A percentile compares a stretch with the other conserved stretches of the same genome.
These are phyloP conservation scores for Poeciliopsis occidentalis DNA, from an alignment of 2,113 vertebrate genomes.

Conservation along the genomic window DNA sequence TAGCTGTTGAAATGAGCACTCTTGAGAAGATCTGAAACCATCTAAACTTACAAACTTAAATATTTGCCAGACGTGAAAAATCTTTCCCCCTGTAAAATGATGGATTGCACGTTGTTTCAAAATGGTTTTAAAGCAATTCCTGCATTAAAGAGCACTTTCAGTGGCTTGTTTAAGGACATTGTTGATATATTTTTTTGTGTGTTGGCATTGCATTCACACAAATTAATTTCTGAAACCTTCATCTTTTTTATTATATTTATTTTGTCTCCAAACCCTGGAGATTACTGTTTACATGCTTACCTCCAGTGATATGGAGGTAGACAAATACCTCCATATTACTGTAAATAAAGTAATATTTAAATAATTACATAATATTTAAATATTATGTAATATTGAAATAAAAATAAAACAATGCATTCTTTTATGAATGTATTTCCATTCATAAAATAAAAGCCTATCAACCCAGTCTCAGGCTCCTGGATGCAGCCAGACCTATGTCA, in stretches of 20 bases:
- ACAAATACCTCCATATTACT: too few relatives aligned
- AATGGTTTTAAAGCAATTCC: background rate
- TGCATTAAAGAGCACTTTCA: background rate
- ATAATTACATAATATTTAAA: too few relatives aligned
- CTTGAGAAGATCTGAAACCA: background rate
- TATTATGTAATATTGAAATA: too few relatives aligned
- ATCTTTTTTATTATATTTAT: background rate
- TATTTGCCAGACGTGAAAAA: background rate
- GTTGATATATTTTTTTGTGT: background rate
- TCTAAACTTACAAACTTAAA: background rate
- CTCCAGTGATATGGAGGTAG: background rate
- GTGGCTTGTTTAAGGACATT: background rate
- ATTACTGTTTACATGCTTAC: background rate
- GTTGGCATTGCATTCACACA: background rate
- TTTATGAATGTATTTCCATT: background rate
- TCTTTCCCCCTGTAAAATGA: background rate
- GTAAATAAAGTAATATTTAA: too few relatives aligned
- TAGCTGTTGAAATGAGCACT: too few relatives aligned
- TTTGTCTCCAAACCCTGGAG: background rate
- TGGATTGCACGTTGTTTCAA: background rate
- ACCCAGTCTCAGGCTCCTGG: background rate
- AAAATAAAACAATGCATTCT: too few relatives aligned
- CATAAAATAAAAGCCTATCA: constrained; percentile 1
- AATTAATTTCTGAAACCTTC: background rate
- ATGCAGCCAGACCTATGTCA: background rate